Evolutionary conservation across 2,113 vertebrate genomes (phyloP), one percentile per base, ranked within the genome.

Genomic region (Strix uralensis): DNA sequence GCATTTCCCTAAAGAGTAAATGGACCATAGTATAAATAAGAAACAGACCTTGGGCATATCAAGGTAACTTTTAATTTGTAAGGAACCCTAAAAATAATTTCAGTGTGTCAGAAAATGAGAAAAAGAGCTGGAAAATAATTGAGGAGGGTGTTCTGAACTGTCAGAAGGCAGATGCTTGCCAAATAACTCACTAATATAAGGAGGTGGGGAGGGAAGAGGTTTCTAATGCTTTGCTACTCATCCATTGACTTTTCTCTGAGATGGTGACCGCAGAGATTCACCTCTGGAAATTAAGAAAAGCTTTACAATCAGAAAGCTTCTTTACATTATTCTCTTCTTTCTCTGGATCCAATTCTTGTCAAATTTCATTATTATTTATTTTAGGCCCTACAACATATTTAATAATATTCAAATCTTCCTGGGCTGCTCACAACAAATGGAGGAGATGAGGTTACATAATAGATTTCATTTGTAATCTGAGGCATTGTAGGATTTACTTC

Each of bases 191-290:
- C 2, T 75, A 57, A 8, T 44, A 14, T 54, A 36, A 51, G n/a
- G 26, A 0, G 3, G 7, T n/a, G 15, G 25, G 52, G 19, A 75
- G 5, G 1, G 7, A 80, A 67, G 38, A 55, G 3, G 2, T 80
- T 87, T 29, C 2, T 78, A 63, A 44, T 72, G 13, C 8, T 87
- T 78, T 72, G 4, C 61, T 63, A 13, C 5, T 69, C 46, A 67
- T 55, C 8, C 23, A 30, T 13, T 69, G 44, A 44, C 32, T 87
- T 62, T 86, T 54, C 55, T 79, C 23, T 65, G 25, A 75, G 11
- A 32, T 36, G 10, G 16, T 79, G 7, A 72, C 23, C 47, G 7
- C 6, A 59, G 20, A 78, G 36, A 29, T 52, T 52, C 46, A 69
- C 9, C 5, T 70, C n/a, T 51, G 15, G 9, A 88, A 94, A 79